These are phyloP conservation scores for Brenthis daphne DNA, from an alignment of 2,888 invertebrate species.

Conservation along the genomic window DNA sequence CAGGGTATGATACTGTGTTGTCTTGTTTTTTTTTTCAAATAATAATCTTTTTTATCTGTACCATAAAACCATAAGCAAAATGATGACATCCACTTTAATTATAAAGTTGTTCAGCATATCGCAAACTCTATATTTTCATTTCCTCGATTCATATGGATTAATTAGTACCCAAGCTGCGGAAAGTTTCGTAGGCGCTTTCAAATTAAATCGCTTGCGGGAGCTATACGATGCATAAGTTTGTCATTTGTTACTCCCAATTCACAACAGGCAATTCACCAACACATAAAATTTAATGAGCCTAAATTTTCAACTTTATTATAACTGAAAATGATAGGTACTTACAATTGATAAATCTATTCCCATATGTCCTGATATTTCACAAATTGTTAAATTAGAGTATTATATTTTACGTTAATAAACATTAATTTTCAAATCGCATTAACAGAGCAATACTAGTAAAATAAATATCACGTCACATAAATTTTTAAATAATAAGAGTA, in stretches of 20 bases:
- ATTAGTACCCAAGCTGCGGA: constrained; percentile 28
- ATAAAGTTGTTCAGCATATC: constrained; percentile 18
- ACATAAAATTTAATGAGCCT: constrained; percentile 20
- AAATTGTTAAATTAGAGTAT: not conserved
- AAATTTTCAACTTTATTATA: constrained; percentile 10
- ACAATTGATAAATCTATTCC: not conserved
- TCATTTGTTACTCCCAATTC: constrained; percentile 27
- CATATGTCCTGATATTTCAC: not conserved
- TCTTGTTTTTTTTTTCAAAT: too few relatives aligned
- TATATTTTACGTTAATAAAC: not conserved
- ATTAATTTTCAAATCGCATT: too few relatives aligned
- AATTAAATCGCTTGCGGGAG: constrained; percentile 27
- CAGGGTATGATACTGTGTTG: too few relatives aligned
- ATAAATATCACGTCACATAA: too few relatives aligned
- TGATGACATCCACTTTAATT: constrained; percentile 19
- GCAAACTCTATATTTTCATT: constrained; percentile 5
- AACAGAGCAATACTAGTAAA: too few relatives aligned
- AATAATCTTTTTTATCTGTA: not conserved
- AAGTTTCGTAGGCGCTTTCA: constrained; percentile 29
- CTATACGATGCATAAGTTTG: constrained; percentile 29
- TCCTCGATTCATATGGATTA: constrained; percentile 21
- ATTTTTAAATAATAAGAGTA: too few relatives aligned
- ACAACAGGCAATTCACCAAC: constrained; percentile 11
- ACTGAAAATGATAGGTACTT: constrained; percentile 3
- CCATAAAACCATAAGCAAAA: constrained; percentile 6